These are phyloP conservation scores for Agriopis aurantiaria DNA, from an alignment of 2,888 invertebrate genomes.

Conservation along the genomic window DNA sequence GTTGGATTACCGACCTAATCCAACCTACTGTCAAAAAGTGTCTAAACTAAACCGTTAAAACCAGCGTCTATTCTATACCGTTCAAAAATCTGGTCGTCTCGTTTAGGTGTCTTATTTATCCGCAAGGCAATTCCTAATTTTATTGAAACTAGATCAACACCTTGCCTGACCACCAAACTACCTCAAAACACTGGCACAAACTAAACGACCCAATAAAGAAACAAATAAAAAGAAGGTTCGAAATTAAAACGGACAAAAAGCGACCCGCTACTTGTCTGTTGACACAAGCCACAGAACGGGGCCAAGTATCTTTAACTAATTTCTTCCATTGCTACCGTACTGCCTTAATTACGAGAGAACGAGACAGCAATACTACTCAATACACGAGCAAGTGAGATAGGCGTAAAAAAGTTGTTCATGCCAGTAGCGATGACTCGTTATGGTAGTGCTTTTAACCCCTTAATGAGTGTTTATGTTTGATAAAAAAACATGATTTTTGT, in stretches of 20 bases:
- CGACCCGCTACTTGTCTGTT: conserved; percentile 56
- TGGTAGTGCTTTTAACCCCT: conserved; percentile 74
- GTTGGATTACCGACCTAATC: no score
- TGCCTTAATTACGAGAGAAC: conserved; percentile 76
- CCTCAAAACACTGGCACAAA: conserved; percentile 17
- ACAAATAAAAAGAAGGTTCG: conserved; percentile 50
- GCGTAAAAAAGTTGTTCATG: conserved; percentile 71
- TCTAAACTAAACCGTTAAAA: no score
- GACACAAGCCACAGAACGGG: conserved; percentile 72
- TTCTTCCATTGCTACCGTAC: conserved; percentile 83
- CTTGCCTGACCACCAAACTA: no score
- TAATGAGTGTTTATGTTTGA: conserved; percentile 71
- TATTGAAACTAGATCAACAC: no score
- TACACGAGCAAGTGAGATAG: conserved; percentile 52
- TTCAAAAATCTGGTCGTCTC: no score
- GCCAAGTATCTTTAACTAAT: conserved; percentile 76
- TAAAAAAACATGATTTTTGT: conserved; percentile 63
- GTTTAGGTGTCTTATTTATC: no score
- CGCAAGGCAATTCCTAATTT: no score
- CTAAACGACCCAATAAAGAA: conserved; percentile 39
- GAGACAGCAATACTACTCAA: conserved; percentile 46
- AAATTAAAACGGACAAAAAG: conserved; percentile 55
- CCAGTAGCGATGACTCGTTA: conserved; percentile 69
- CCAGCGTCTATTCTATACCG: no score
- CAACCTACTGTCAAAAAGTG: no score